Evolutionary conservation across 2,888 invertebrate species (phyloP), one percentile per base, ranked within the genome.

Genomic region (Bruchidius siliquastri): DNA sequence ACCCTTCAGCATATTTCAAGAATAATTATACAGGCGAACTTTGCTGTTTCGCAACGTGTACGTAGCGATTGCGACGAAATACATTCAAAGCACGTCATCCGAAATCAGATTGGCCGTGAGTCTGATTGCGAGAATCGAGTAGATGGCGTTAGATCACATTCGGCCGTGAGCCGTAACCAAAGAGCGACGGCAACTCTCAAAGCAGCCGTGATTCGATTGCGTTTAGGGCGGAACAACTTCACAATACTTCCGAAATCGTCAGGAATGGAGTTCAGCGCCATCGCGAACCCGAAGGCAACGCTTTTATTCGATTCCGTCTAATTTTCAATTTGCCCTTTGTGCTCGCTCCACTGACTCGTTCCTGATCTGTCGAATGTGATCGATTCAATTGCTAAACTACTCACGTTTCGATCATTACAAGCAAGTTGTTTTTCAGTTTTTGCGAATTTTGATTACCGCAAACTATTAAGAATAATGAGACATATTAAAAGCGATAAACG

Each of bases 121-220:
- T 80, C 81, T 84, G 84, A 84, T 84, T 83, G 84, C 83, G 81
- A 81, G 82, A 83, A 83, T 82, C 82, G 81, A 82, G 80, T 79
- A 80, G 81, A 78, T 49, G 49, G 49, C 49, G 49, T 13, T 49
- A 13, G 6, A 18, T 49, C 49, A 18, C 10, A 49, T 49, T 13
- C 49, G 49, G 49, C 49, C 49, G 8, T n/a, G 30, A 30, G 30
- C 30, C 30, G 49, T 49, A 49, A 49, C 49, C 49, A 49, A 13
- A 18, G 49, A 49, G 49, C 49, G 49, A 49, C 49, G 49, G 49
- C 18, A 49, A 49, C 49, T 49, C 49, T 78, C 77, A 77, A 76
- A 78, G 76, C 75, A 73, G 73, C 76, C 76, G 75, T 76, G 76
- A 78, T 75, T 77, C 76, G 73, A 78, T 78, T 77, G 77, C 72